phyloP scores from a whole-genome alignment of 2,797 vertebrate species.

The Pyrrhura leucotis region DNA sequence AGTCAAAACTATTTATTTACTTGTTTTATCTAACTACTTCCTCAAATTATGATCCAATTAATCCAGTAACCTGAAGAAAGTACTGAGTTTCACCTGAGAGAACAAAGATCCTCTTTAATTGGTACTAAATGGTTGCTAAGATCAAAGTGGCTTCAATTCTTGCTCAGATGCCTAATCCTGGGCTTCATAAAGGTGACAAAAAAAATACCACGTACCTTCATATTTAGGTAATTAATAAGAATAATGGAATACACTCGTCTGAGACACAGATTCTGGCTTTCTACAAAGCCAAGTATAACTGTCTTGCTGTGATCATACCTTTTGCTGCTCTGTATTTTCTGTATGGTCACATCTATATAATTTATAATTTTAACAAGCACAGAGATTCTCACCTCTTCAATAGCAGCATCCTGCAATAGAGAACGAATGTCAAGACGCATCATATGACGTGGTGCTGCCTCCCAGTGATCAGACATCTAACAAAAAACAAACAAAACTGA shows the following conservation, averaged over 20 bases:
- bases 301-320: neutral
- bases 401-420: conserved; percentile 95
- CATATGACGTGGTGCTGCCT: conserved; percentile 95
- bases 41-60: neutral
- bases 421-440: conserved; percentile 95
- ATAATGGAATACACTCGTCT: neutral
- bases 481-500: conserved; percentile 33
- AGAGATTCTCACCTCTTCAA: conserved; percentile 88
- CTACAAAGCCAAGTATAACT: neutral
- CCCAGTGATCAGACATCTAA: conserved; percentile 95
- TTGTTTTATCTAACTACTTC: neutral
- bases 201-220: neutral
- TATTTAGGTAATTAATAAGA: neutral
- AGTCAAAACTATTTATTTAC: neutral
- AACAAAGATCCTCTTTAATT: neutral
- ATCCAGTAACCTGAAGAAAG: neutral
- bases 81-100: neutral
- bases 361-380: neutral
- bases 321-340: neutral
- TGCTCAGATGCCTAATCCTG: neutral
- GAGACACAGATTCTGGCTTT: neutral
- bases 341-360: neutral
- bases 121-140: neutral
- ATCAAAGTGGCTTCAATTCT: neutral
- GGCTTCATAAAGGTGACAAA: neutral